Evolutionary conservation across 2,797 vertebrate genomes (phyloP).

Genomic region (Leptoclinus maculatus): DNA sequence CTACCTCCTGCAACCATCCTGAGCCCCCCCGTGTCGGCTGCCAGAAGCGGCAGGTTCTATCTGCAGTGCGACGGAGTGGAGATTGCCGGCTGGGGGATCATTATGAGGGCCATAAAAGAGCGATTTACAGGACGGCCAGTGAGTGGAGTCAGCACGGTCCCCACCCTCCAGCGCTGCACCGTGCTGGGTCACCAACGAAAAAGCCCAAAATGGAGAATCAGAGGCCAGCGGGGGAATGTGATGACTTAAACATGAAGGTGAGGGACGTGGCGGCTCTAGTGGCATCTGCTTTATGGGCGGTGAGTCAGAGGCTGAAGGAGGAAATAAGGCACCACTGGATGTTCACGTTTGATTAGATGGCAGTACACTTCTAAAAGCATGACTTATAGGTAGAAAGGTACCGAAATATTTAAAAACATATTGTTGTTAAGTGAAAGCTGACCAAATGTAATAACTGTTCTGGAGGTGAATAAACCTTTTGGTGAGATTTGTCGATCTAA

Average conservation of each 20-base stretch:
- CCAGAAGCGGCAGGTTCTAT: slow-evolving; percentile 74
- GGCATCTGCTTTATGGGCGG: slow-evolving; percentile 53
- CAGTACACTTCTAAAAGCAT: background rate
- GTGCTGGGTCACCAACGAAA: slow-evolving; percentile 67
- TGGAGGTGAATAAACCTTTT: background rate
- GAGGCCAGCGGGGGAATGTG: slow-evolving; percentile 52
- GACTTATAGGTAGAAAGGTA: background rate
- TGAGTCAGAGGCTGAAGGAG: slow-evolving; percentile 11
- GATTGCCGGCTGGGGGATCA: slow-evolving; percentile 81
- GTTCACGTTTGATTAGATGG: slow-evolving; percentile 22
- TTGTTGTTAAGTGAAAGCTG: background rate
- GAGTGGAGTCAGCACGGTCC: slow-evolving; percentile 80
- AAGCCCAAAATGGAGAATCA: slow-evolving; percentile 68
- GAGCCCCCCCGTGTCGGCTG: slow-evolving; percentile 58
- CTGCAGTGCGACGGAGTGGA: slow-evolving; percentile 85
- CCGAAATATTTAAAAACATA: background rate
- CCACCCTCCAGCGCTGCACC: slow-evolving; percentile 59
- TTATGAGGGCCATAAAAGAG: slow-evolving; percentile 86
- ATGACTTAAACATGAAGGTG: slow-evolving; percentile 72
- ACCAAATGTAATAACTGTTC: background rate
- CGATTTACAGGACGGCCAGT: slow-evolving; percentile 81
- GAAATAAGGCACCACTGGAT: slow-evolving; percentile 18
- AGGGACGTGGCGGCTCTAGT: slow-evolving; percentile 40
- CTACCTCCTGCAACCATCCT: slow-evolving; percentile 56
- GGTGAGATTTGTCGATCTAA: background rate